These are phyloP conservation scores for Aurelia aurita DNA, from an alignment of 30 jellyfish, hydroid and myxozoan species.

Conservation along the genomic window DNA sequence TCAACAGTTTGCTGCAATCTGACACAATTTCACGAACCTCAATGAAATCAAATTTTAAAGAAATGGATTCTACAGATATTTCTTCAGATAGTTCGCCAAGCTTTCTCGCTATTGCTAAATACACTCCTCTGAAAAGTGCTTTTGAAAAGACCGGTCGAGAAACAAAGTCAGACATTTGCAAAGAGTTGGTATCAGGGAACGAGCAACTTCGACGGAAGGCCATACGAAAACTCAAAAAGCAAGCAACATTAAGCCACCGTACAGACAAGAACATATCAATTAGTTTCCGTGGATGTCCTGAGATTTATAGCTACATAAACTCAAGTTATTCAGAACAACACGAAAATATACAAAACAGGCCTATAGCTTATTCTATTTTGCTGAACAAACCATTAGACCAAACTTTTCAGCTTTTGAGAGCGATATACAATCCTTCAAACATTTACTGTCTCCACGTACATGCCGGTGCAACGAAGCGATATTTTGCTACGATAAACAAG, in stretches of 20 bases:
- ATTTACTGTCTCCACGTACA: slow-evolving; percentile 90
- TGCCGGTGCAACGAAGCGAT: slow-evolving; percentile 48
- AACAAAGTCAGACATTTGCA: slow-evolving; percentile 19
- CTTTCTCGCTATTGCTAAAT: too few relatives aligned
- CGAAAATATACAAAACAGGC: not conserved
- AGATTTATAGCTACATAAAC: slow-evolving; percentile 15
- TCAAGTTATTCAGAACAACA: not conserved
- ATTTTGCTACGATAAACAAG: slow-evolving; percentile 29
- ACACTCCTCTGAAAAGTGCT: too few relatives aligned
- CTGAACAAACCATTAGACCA: slow-evolving; percentile 94
- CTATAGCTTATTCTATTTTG: slow-evolving; percentile 87
- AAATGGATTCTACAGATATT: too few relatives aligned
- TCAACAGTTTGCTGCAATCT: too few relatives aligned
- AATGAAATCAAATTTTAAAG: too few relatives aligned
- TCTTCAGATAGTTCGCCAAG: too few relatives aligned
- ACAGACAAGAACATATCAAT: slow-evolving; percentile 12
- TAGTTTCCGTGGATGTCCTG: slow-evolving; percentile 28
- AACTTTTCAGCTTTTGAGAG: slow-evolving; percentile 78
- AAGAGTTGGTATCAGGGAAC: slow-evolving; percentile 27
- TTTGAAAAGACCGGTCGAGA: slow-evolving; percentile 1
- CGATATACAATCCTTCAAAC: slow-evolving; percentile 82
- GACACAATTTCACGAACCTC: too few relatives aligned
- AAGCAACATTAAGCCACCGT: not conserved
- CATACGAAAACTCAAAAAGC: slow-evolving; percentile 20
- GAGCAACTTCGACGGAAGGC: slow-evolving; percentile 48